Base-by-base conservation (phyloP, 2,888 invertebrate species). In the Timema cristinae region DNA sequence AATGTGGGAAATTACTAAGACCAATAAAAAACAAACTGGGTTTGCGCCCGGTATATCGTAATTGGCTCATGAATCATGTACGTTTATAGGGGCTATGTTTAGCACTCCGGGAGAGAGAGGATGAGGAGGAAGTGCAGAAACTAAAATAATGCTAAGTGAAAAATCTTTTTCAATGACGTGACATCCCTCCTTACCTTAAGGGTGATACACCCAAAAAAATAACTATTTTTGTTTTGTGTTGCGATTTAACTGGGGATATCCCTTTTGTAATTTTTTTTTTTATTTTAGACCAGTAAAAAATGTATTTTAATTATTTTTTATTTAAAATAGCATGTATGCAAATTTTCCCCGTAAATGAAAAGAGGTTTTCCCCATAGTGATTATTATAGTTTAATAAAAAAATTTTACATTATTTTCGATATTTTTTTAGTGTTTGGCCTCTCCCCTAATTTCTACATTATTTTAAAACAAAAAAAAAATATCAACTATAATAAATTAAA, bases 1-100 rank as follows among this genome's bases (percentile, higher is more conserved):
- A 63, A 63, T 63, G 63, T 11, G 63, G 63, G 8, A 63, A 63
- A 63, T 63, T 16, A 63, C 47, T 63, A 63, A 1, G 6, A 63
- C 63, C 63, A 8, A 32, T 32, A 63, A 7, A 63, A 63, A 13
- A 48, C 63, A 32, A 48, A 63, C 47, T 63, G 63, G 63, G 10
- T 63, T 32, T 13, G 63, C 48, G 63, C 63, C 11, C 9, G 63
- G 5, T 63, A 63, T 32, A 13, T 63, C 47, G 6, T 32, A 63
- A 63, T 47, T 63, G 47, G 63, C 63, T 63, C 63, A 16, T 63
- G 47, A 63, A 32, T 63, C 6, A 6, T 63, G 63, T 11, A 63
- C 63, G 6, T 11, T 63, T 16, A 63, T 32, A 10, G n/a, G 63
- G 11, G 32, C 47, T 7, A 32, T 32, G 32, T 63, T 32, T 2